Conservation (phyloP, 2,797 vertebrate genomes). For the Rhincodon typus region DNA sequence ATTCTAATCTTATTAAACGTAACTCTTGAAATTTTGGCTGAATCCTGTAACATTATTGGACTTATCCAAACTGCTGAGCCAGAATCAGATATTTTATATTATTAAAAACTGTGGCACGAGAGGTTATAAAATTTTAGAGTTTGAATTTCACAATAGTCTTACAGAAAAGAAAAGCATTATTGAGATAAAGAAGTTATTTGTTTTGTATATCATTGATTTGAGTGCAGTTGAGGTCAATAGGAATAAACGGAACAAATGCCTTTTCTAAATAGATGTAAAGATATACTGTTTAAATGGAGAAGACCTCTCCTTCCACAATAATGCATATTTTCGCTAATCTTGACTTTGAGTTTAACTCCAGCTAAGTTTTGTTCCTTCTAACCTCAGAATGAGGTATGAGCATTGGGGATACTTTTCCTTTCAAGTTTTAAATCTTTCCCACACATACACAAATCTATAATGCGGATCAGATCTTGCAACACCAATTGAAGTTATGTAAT, state of each 20-base stretch:
- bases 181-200: background rate
- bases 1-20: background rate
- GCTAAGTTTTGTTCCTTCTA: background rate
- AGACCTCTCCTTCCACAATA: background rate
- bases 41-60: conserved; percentile 4
- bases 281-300: background rate
- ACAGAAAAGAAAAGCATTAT: background rate
- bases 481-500: background rate
- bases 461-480: background rate
- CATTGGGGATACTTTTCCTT: background rate
- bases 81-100: background rate
- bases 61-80: background rate
- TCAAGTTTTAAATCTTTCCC: background rate
- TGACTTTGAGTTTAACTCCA: background rate
- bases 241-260: background rate
- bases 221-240: background rate
- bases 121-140: background rate
- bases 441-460: background rate
- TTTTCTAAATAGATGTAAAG: background rate
- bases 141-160: background rate
- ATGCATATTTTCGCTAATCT: background rate
- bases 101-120: background rate
- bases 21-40: background rate
- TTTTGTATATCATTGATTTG: background rate
- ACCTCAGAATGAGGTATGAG: background rate